phyloP scores from a whole-genome alignment of 2,113 vertebrate genomes.

The Eolophus roseicapilla region DNA sequence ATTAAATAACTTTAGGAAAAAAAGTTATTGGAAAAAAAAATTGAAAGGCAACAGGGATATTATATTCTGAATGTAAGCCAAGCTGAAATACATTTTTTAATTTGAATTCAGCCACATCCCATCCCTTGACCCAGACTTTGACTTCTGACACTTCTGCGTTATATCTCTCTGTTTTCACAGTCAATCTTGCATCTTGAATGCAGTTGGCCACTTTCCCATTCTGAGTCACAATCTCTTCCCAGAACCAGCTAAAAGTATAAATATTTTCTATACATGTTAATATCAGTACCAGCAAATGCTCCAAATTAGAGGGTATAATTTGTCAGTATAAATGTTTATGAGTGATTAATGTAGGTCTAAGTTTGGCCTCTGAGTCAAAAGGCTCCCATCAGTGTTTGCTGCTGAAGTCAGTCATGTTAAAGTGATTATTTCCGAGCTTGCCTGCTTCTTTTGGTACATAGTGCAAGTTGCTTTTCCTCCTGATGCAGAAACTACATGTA shows the following conservation, averaged over 20 bases:
- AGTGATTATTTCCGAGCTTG: not conserved
- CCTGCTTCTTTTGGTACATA: not conserved
- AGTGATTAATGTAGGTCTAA: not conserved
- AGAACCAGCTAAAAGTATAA: slow-evolving; percentile 2
- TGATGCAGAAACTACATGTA: not conserved
- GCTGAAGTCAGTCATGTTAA: not conserved
- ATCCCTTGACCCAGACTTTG: not conserved
- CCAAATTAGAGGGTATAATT: not conserved
- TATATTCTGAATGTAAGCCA: not conserved
- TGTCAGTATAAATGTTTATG: not conserved
- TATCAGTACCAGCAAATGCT: not conserved
- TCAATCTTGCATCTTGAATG: not conserved
- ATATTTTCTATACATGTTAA: not conserved
- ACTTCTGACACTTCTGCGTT: not conserved
- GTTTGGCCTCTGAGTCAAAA: not conserved
- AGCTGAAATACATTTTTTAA: not conserved
- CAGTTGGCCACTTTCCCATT: not conserved
- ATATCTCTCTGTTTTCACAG: not conserved
- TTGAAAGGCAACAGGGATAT: not conserved
- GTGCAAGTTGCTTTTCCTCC: not conserved
- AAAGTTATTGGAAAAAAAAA: not conserved
- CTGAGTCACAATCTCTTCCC: not conserved
- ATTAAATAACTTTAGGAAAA: not conserved
- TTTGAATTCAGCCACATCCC: not conserved
- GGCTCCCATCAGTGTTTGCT: not conserved